Evolutionary conservation across 2,797 vertebrate genomes (phyloP).

Genomic region (Nyctibius grandis): DNA sequence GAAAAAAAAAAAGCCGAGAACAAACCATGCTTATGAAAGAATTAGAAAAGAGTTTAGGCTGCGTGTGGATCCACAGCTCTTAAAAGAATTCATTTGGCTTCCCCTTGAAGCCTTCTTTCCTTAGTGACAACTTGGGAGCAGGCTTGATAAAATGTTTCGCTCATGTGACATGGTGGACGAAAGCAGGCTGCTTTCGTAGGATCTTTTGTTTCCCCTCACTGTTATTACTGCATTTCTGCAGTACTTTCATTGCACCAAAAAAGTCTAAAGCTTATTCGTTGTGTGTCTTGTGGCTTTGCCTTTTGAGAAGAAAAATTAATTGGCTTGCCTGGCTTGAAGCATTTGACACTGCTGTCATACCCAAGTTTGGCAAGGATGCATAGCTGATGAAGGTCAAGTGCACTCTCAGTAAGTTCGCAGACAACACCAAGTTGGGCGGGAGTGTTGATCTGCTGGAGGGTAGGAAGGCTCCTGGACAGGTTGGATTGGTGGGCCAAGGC

Average conservation of each 20-base stretch:
- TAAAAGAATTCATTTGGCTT: background rate
- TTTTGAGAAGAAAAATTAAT: background rate
- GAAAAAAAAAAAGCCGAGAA: background rate
- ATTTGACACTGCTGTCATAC: background rate
- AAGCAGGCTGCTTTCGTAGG: background rate
- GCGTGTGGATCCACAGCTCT: background rate
- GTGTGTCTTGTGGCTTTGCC: background rate
- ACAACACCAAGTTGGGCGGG: too few species aligned
- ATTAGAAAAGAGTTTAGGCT: background rate
- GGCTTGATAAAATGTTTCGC: background rate
- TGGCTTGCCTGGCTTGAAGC: background rate
- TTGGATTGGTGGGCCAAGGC: too few species aligned
- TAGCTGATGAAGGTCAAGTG: too few species aligned
- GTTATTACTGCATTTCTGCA: background rate
- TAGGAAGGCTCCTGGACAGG: too few species aligned
- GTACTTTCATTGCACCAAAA: background rate
- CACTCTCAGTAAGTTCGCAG: too few species aligned
- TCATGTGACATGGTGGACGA: accelerated
- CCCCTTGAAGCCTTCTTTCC: background rate
- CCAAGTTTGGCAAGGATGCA: background rate
- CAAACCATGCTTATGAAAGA: background rate
- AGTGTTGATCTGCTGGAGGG: too few species aligned
- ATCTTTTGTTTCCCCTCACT: too few species aligned
- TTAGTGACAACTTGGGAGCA: background rate
- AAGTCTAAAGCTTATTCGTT: background rate